phyloP scores from a whole-genome alignment of 2,797 vertebrate species.

The Chrysocyon brachyurus region DNA sequence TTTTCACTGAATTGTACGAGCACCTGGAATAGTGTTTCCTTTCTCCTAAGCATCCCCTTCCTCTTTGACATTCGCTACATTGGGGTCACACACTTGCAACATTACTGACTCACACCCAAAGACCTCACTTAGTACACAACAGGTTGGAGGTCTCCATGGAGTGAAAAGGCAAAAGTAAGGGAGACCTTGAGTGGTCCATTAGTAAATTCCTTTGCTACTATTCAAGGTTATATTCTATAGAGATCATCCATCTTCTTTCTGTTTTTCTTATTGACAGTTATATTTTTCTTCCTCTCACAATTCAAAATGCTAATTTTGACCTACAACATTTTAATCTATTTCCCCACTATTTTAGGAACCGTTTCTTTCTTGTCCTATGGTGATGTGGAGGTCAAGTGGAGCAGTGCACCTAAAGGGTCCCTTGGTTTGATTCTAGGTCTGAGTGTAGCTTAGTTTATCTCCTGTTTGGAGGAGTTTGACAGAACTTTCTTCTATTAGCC shows the following conservation, averaged over 20 bases:
- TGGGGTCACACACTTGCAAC: neutral
- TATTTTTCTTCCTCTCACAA: neutral
- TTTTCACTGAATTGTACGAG: neutral
- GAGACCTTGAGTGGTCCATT: neutral
- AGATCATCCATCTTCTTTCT: neutral
- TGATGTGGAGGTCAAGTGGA: conserved; percentile 46
- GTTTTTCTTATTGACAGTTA: neutral
- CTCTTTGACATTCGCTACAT: neutral
- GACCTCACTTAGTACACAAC: neutral
- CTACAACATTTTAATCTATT: conserved; percentile 25
- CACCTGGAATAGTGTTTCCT: neutral
- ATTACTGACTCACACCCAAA: neutral
- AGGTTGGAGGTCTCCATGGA: neutral
- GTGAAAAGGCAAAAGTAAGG: neutral
- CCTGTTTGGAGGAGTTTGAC: conserved; percentile 61
- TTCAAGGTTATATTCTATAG: neutral
- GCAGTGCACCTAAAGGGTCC: neutral
- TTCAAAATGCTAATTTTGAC: conserved; percentile 60
- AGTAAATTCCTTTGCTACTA: neutral
- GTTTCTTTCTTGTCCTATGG: neutral
- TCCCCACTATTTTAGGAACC: conserved; percentile 20
- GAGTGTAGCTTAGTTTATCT: conserved; percentile 28
- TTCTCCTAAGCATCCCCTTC: neutral
- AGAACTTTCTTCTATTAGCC: conserved; percentile 78
- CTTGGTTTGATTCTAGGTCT: conserved; percentile 46